Evolutionary conservation across 92 coral and sea anemone genomes (phyloP).

Genomic region (Ricordea florida): DNA sequence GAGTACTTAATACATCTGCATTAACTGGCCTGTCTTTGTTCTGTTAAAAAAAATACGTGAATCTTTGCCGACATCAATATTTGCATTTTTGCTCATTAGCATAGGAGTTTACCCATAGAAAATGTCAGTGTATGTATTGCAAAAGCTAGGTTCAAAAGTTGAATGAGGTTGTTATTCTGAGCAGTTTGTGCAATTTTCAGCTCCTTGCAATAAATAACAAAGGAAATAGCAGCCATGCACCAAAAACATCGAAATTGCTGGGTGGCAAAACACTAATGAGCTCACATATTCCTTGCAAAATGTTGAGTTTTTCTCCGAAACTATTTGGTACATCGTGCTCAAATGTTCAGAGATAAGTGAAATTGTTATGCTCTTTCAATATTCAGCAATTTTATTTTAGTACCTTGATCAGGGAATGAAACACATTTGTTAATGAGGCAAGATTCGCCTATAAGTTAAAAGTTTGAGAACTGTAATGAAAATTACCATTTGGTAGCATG

Average conservation of each 20-base stretch:
- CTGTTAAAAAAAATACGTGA: background rate
- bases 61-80: no score
- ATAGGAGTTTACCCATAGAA: no score
- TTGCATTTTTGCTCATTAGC: no score
- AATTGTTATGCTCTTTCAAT: slow-evolving; percentile 6
- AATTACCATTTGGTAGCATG: background rate
- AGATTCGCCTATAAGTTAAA: background rate
- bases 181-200: no score
- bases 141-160: no score
- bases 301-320: background rate
- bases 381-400: background rate
- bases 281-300: no score
- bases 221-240: no score
- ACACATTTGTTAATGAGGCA: background rate
- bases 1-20: slow-evolving; percentile 7
- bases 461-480: background rate
- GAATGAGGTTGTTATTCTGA: no score
- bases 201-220: no score
- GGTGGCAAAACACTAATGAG: no score
- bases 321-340: background rate
- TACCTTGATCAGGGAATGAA: slow-evolving; percentile 7
- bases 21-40: slow-evolving; percentile 3
- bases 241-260: no score
- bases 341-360: background rate
- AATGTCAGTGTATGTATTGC: no score